phyloP scores from a whole-genome alignment of 2,888 invertebrate species.

The Platerodrilus igneus region DNA sequence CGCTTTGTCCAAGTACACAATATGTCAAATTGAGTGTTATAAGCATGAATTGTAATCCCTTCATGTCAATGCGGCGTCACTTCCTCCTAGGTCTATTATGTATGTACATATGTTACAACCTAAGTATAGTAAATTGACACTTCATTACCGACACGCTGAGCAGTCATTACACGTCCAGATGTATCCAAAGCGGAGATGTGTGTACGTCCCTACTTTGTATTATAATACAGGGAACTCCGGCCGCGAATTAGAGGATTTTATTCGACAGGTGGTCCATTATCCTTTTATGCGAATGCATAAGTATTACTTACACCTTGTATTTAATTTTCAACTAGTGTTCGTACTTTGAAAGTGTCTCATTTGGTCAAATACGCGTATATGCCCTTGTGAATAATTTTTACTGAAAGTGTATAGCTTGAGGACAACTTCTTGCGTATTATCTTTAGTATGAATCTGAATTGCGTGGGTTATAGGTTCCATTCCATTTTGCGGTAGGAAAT shows the following conservation, averaged over 20 bases:
- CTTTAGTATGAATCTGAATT: too few species aligned
- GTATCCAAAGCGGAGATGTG: slow-evolving; percentile 37
- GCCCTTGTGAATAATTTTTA: too few species aligned
- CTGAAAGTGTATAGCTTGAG: too few species aligned
- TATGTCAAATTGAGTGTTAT: slow-evolving; percentile 50
- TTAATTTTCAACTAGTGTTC: too few species aligned
- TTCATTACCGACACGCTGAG: slow-evolving; percentile 46
- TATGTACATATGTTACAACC: slow-evolving; percentile 38
- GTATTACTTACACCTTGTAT: too few species aligned
- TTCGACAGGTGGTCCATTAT: slow-evolving; percentile 20
- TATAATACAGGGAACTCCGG: too few species aligned
- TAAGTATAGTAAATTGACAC: slow-evolving; percentile 46
- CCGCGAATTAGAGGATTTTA: slow-evolving; percentile 24
- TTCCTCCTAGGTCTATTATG: slow-evolving; percentile 26
- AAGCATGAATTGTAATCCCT: slow-evolving; percentile 35
- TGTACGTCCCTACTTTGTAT: too few species aligned
- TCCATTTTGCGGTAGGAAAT: too few species aligned
- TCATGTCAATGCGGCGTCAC: slow-evolving; percentile 20
- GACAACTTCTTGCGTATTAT: too few species aligned
- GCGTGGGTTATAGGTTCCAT: too few species aligned
- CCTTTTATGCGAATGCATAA: slow-evolving; percentile 2
- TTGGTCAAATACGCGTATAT: too few species aligned
- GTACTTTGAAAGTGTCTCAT: too few species aligned
- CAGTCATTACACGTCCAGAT: slow-evolving; percentile 41
- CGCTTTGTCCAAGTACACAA: slow-evolving; percentile 35